Base-by-base conservation (phyloP, 2,113 vertebrate genomes). In the Etheostoma cragini region DNA sequence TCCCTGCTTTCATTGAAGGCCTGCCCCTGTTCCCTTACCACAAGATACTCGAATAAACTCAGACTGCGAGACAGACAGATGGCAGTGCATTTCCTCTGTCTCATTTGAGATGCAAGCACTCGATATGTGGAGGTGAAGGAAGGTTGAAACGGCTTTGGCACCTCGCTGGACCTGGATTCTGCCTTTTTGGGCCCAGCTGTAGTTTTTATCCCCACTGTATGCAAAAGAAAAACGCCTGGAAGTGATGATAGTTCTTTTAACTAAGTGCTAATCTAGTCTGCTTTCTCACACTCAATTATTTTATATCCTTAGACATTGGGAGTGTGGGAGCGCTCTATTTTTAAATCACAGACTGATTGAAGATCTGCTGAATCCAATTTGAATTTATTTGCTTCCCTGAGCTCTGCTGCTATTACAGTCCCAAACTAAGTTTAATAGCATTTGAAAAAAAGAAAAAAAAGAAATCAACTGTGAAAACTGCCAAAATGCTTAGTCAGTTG, bases 11-110 rank as follows among this genome's bases (percentile, higher is more conserved):
- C 91, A 97, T 91, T 26, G 83, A 94, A 90, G 94, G 69, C 71
- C 95, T 98, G 81, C 95, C 94, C 57, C 96, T 98, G 90, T 96
- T 96, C 91, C 97, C 97, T 68, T 98, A 96, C 92, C 97, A 98
- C 92, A 98, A 98, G 93, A 96, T 98, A 91, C 83, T 97, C 63
- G 93, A 96, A 93, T 98, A 94, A 77, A 61, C 52, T 71, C 50
- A 73, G 74, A 56, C 83, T 72, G 50, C 5, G 42, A 78, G 45
- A 71, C 67, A 42, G 53, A 71, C 75, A 24, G 49, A 64, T 17
- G 72, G 22, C 49, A 42, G 61, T 17, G 64, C 69, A 47, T 69
- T 12, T 47, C 65, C 75, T 82, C 65, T 22, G 75, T 76, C 70
- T 66, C 71, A 79, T 86, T 78, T 33, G 57, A 68, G 50, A 80